Base-by-base conservation (phyloP, 2,113 vertebrate species). In the Neodon shergylaensis region DNA sequence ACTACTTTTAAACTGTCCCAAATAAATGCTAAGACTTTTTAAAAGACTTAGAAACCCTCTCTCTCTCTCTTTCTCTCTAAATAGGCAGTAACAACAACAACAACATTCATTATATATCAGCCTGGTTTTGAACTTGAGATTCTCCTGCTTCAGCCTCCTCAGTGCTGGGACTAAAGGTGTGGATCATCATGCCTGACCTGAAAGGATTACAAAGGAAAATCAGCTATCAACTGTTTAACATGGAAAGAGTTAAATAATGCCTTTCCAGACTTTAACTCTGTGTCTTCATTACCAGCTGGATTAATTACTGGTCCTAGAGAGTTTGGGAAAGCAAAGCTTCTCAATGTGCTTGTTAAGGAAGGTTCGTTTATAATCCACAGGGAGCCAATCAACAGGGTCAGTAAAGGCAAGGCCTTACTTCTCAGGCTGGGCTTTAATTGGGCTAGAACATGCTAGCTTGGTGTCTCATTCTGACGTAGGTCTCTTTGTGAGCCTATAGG, bases 251-350 rank as follows among this genome's bases (percentile, higher is more conserved):
- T 98, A 97, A 98, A 94, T 31, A 84, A 36, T 88, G 97, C 66
- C 90, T 97, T 94, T 89, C 79, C 86, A 95, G 94, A 94, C 96
- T 54, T 90, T 92, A 92, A 92, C 90, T 63, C 58, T 11, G 24
- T 2, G 72, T 78, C 96, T 97, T 97, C 63, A 94, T 94, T 98
- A 98, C 98, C 99, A 99, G 98, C 97, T 98, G 98, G 99, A 98
- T 98, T 99, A 99, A 99, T 99, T 99, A 98, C 97, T 98, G 97
- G 97, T 98, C 96, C 98, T 81, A 76, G 96, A 98, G 98, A 98
- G 98, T 96, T 92, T 97, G 97, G 98, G 98, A 98, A 97, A 98
- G 98, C 97, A 97, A 96, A 98, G 98, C 98, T 92, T 77, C 98
- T 97, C 97, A 36, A 81, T 96, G 96, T 95, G 87, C 98, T 98